Conservation (phyloP, 2,888 invertebrate species). For the Resseliella maxima region DNA sequence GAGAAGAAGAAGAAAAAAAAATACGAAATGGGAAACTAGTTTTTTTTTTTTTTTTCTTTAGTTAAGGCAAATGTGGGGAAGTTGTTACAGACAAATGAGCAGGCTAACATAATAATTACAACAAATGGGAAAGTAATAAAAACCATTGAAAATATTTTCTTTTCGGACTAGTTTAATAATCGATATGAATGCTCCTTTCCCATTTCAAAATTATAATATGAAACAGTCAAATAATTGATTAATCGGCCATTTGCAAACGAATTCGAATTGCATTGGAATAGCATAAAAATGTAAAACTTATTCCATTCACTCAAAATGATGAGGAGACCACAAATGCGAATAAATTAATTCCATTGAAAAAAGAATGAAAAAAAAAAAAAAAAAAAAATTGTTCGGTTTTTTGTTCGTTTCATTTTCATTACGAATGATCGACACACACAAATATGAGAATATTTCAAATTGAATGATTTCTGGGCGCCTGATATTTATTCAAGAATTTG, state of each 20-base stretch:
- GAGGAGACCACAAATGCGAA: slow-evolving; percentile 15
- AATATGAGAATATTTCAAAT: neutral
- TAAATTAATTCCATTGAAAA: neutral
- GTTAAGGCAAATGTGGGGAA: slow-evolving; percentile 59
- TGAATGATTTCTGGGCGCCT: neutral
- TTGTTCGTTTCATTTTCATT: too few relatives aligned
- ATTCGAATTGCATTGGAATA: neutral
- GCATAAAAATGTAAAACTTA: slow-evolving; percentile 22
- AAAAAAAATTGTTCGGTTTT: too few relatives aligned
- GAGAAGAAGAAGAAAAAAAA: neutral
- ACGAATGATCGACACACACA: too few relatives aligned
- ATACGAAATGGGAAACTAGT: neutral
- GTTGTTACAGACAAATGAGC: slow-evolving; percentile 58
- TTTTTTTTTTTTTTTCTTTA: neutral
- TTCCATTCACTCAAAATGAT: neutral
- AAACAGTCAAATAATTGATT: neutral
- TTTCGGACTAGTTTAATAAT: neutral
- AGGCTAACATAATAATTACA: slow-evolving; percentile 58
- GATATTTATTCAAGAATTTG: slow-evolving; percentile 7
- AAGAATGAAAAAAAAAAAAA: too few relatives aligned
- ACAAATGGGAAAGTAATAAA: neutral
- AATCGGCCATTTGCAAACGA: neutral
- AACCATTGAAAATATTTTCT: neutral
- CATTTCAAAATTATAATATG: neutral
- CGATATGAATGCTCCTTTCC: neutral